Percentiles rank a stretch among this genome's conserved stretches.
These are phyloP conservation scores for Palythoa heliodiscus DNA, from an alignment of 92 coral and sea anemone genomes.

Conservation along the genomic window DNA sequence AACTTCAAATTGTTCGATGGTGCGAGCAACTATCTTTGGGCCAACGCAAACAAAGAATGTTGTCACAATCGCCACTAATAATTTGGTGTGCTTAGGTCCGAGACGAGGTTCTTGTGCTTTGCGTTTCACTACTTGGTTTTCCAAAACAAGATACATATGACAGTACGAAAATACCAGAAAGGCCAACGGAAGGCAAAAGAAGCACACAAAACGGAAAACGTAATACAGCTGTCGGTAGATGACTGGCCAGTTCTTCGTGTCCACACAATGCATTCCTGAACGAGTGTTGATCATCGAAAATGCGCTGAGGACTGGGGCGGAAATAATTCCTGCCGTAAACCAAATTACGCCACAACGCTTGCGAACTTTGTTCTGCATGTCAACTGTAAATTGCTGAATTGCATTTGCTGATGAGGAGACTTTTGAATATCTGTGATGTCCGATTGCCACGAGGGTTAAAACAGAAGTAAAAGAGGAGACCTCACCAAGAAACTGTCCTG, in stretches of 20 bases:
- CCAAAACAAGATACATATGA: neutral
- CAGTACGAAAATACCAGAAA: constrained; percentile 6
- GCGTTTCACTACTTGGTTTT: neutral
- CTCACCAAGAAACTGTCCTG: neutral
- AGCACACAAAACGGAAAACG: neutral
- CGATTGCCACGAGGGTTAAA: constrained; percentile 4
- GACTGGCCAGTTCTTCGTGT: neutral
- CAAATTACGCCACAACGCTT: constrained; percentile 23
- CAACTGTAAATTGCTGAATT: neutral
- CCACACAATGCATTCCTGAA: neutral
- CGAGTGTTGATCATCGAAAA: neutral
- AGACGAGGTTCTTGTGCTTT: neutral
- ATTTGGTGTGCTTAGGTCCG: neutral
- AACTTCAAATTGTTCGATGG: constrained; percentile 2
- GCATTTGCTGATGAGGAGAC: neutral
- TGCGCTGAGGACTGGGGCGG: constrained; percentile 1
- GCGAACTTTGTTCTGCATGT: neutral
- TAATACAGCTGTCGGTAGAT: neutral
- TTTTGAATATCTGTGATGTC: neutral
- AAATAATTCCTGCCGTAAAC: constrained; percentile 13
- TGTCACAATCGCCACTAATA: neutral
- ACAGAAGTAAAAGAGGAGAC: neutral
- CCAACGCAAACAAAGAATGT: neutral
- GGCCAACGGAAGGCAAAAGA: constrained; percentile 1
- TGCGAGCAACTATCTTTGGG: neutral